phyloP scores from a whole-genome alignment of 1,140 invertebrate species.

The Pygmarrhopalites habei region DNA sequence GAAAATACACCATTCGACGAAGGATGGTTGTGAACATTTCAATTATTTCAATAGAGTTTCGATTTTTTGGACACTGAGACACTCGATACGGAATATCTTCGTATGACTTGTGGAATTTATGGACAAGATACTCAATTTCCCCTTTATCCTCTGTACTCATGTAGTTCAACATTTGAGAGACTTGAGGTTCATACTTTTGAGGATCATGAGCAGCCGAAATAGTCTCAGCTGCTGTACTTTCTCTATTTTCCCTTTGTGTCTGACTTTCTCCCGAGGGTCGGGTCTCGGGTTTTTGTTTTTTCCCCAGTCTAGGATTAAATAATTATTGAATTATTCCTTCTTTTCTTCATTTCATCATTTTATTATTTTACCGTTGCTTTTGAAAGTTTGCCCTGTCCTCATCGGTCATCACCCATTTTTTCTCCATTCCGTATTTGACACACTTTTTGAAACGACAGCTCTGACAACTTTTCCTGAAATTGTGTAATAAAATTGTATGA shows the following conservation, averaged over 20 bases:
- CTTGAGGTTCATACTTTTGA: slow-evolving; percentile 14
- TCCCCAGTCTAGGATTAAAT: no score
- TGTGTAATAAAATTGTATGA: no score
- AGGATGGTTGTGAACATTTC: slow-evolving; percentile 44
- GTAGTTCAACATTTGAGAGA: slow-evolving; percentile 32
- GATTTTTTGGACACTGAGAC: background rate
- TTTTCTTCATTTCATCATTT: slow-evolving; percentile 16
- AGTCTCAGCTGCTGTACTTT: background rate
- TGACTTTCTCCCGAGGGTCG: no score
- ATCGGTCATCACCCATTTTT: slow-evolving; percentile 48
- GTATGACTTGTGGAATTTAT: slow-evolving; percentile 35
- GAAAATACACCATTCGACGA: slow-evolving; percentile 42
- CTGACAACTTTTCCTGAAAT: slow-evolving; percentile 41
- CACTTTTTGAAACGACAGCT: slow-evolving; percentile 46
- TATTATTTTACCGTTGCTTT: slow-evolving; percentile 40
- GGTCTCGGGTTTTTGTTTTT: no score
- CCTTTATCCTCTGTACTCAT: slow-evolving; percentile 33
- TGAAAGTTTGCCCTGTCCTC: slow-evolving; percentile 44
- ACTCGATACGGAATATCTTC: slow-evolving; percentile 35
- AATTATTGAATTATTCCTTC: background rate
- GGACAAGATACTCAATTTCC: slow-evolving; percentile 33
- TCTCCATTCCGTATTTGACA: slow-evolving; percentile 47
- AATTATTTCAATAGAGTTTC: slow-evolving; percentile 40
- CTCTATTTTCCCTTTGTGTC: background rate
- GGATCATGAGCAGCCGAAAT: background rate